Evolutionary conservation across 2,113 vertebrate genomes (phyloP), one percentile per base, ranked within the genome.

Genomic region (Tylochromis polylepis): DNA sequence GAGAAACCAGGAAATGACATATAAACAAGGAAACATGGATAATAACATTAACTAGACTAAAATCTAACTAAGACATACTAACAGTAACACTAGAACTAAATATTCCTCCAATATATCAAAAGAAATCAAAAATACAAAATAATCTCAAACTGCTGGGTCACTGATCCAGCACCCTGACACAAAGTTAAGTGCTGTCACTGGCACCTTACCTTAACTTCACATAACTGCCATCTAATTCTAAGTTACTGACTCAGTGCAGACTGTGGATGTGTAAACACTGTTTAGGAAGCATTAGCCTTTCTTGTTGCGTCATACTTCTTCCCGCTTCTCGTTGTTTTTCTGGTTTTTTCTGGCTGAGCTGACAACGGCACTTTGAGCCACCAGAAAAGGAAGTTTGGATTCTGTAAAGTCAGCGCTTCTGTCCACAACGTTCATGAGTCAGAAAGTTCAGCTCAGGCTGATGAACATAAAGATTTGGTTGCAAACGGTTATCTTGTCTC

Each of bases 141-240:
- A n/a, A n/a, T n/a, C n/a, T n/a, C n/a, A n/a, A n/a, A n/a, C n/a
- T n/a, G n/a, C n/a, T n/a, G n/a, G n/a, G n/a, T n/a, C n/a, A n/a
- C n/a, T n/a, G n/a, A n/a, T n/a, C n/a, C n/a, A n/a, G n/a, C n/a
- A n/a, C n/a, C n/a, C n/a, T n/a, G n/a, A n/a, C n/a, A n/a, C n/a
- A 6, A 27, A 43, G 65, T 9, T 24, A 16, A 27, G 24, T 1
- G n/a, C 3, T 6, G 38, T 43, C 8, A 10, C 10, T 0, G 11
- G 36, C 20, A 70, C 36, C 36, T 15, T 46, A 36, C 0, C n/a
- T n/a, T n/a, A n/a, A n/a, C n/a, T n/a, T 31, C 60, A 59, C 38
- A n/a, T 53, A 8, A 29, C 36, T 46, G 38, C 16, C 22, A 6
- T 27, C 38, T 55, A 49, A 31, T 77, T 24, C 27, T 51, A 0